A percentile compares a stretch with the other conserved stretches of the same genome.
phyloP scores from a whole-genome alignment of 2,888 invertebrate species.

The Pterostichus madidus region DNA sequence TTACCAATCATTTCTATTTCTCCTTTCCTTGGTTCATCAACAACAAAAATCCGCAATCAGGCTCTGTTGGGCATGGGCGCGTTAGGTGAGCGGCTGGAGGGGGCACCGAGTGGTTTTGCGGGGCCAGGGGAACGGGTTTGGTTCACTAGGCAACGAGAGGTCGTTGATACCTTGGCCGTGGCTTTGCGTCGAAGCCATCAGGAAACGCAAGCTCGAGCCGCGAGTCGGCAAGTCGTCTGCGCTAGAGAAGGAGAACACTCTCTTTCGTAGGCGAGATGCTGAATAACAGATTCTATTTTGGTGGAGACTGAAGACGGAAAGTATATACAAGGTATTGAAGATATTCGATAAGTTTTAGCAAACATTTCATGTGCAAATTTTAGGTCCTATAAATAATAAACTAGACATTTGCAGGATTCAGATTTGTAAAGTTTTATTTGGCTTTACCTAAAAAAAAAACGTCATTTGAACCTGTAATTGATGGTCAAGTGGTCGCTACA shows the following conservation, averaged over 20 bases:
- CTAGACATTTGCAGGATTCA: too few relatives aligned
- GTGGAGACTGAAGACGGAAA: background rate
- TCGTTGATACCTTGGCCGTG: constrained; percentile 76
- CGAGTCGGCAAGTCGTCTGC: constrained; percentile 64
- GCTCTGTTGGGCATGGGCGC: constrained; percentile 45
- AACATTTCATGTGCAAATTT: too few relatives aligned
- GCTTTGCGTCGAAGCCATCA: constrained; percentile 68
- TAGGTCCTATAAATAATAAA: too few relatives aligned
- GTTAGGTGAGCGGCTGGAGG: constrained; percentile 57
- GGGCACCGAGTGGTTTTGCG: constrained; percentile 64
- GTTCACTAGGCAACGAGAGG: constrained; percentile 78
- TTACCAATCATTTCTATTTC: background rate
- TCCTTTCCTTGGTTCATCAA: constrained; percentile 7
- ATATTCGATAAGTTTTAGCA: too few relatives aligned
- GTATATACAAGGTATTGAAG: background rate
- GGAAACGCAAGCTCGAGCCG: constrained; percentile 69
- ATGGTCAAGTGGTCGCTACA: too few relatives aligned
- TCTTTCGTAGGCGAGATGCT: background rate
- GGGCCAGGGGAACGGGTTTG: constrained; percentile 75
- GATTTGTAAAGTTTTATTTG: too few relatives aligned
- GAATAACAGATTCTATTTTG: background rate
- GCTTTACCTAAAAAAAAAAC: too few relatives aligned
- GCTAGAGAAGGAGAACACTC: background rate
- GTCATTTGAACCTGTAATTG: too few relatives aligned
- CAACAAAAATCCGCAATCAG: constrained; percentile 52